Evolutionary conservation across 2,113 vertebrate genomes (phyloP).

Genomic region (Pangasianodon hypophthalmus): DNA sequence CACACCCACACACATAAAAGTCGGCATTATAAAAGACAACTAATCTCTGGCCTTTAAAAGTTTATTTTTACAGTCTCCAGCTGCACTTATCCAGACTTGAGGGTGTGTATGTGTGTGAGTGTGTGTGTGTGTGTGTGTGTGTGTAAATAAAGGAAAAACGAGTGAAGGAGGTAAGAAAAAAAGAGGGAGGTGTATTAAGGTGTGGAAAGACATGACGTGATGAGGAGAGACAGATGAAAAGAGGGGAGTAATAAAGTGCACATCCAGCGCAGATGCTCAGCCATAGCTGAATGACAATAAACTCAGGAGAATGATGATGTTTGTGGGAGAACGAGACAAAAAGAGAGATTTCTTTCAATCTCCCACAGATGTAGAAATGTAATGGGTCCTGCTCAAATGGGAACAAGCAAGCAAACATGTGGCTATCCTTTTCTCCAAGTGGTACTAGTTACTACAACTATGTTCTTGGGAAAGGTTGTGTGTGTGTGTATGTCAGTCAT

Average conservation of each 20-base stretch:
- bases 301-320: conserved; percentile 12
- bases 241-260: conserved; percentile 20
- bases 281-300: neutral
- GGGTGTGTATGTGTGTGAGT: conserved; percentile 42
- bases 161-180: neutral
- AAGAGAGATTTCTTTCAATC: neutral
- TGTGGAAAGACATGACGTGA: conserved; percentile 32
- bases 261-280: conserved; percentile 31
- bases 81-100: conserved; percentile 62
- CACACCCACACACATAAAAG: conserved; percentile 63
- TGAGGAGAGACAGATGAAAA: conserved; percentile 41
- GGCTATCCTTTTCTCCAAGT: conserved; percentile 22
- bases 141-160: conserved; percentile 23
- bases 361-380: conserved; percentile 9
- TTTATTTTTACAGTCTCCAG: conserved; percentile 77
- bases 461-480: conserved; percentile 15
- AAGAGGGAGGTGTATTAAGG: conserved; percentile 37
- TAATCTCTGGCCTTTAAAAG: conserved; percentile 69
- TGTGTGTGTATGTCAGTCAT: neutral
- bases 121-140: conserved; percentile 21
- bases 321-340: conserved; percentile 18
- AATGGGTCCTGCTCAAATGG: conserved; percentile 2
- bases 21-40: conserved; percentile 66
- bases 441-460: conserved; percentile 14
- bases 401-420: conserved; percentile 30